Percentiles rank a stretch among this genome's conserved stretches.
These are phyloP conservation scores for Chaetodon auriga DNA, from an alignment of 2,113 vertebrate genomes.

Conservation along the genomic window DNA sequence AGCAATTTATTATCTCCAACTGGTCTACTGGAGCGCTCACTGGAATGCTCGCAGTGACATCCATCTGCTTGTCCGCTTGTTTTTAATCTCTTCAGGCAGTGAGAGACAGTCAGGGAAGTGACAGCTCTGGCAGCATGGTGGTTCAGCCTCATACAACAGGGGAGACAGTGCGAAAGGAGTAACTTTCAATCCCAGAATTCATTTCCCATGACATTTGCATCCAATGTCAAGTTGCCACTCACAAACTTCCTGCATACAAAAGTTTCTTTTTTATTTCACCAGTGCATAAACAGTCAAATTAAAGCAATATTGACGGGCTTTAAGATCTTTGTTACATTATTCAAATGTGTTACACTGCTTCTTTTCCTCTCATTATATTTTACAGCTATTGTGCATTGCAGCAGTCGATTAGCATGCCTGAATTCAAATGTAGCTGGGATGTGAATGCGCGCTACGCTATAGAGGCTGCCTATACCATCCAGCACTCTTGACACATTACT, in stretches of 20 bases:
- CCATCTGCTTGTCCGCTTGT: constrained; percentile 67
- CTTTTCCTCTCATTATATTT: not conserved
- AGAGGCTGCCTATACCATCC: constrained; percentile 26
- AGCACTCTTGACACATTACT: constrained; percentile 33
- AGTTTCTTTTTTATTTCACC: not conserved
- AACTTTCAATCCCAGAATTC: constrained; percentile 44
- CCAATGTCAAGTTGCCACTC: not conserved
- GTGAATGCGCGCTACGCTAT: constrained; percentile 6
- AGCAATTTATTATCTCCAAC: constrained; percentile 55
- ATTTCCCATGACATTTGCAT: constrained; percentile 40
- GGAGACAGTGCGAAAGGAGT: constrained; percentile 8
- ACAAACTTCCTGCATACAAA: not conserved
- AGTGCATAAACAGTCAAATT: not conserved
- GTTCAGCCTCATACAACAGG: constrained; percentile 23
- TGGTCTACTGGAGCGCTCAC: constrained; percentile 41
- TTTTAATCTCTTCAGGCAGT: constrained; percentile 61
- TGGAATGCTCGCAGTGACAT: constrained; percentile 49
- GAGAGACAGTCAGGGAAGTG: constrained; percentile 48
- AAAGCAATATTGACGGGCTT: not conserved
- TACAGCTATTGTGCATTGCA: constrained; percentile 19
- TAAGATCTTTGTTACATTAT: not conserved
- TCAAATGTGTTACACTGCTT: not conserved
- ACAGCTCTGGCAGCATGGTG: constrained; percentile 53
- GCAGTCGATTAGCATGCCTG: constrained; percentile 40
- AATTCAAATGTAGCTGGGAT: constrained; percentile 22